A percentile compares a stretch with the other conserved stretches of the same genome.
These are phyloP conservation scores for Callocephalon fimbriatum DNA, from an alignment of 2,113 vertebrate genomes.

Conservation along the genomic window DNA sequence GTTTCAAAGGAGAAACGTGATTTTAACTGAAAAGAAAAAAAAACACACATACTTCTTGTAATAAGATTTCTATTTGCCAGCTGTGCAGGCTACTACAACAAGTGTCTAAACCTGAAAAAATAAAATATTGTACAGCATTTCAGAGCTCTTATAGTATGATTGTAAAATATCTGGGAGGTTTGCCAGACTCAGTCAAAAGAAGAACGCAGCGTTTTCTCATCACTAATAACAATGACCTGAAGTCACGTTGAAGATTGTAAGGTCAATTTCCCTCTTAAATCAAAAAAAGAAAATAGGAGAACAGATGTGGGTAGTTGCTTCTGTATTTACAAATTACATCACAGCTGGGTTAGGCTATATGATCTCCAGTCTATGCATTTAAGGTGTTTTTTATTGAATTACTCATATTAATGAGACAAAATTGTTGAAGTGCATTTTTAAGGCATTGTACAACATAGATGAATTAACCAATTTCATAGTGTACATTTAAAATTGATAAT, in stretches of 20 bases:
- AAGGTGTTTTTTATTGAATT: constrained; percentile 36
- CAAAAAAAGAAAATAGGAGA: constrained; percentile 64
- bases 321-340: constrained; percentile 66
- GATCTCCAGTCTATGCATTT: constrained; percentile 18
- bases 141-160: constrained; percentile 53
- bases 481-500: neutral
- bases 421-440: neutral
- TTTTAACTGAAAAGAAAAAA: neutral
- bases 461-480: neutral
- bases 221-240: constrained; percentile 72
- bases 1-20: neutral
- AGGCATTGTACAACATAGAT: neutral
- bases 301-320: constrained; percentile 59
- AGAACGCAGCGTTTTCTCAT: constrained; percentile 70
- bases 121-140: constrained; percentile 29
- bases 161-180: constrained; percentile 71
- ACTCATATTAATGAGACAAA: constrained; percentile 42
- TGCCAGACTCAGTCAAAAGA: constrained; percentile 68
- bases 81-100: neutral
- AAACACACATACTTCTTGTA: neutral
- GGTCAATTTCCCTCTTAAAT: constrained; percentile 74
- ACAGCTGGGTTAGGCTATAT: constrained; percentile 53
- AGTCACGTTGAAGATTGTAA: constrained; percentile 70
- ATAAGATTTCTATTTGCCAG: constrained; percentile 39
- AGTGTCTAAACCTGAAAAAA: constrained; percentile 49